Conservation (phyloP, 2,797 vertebrate genomes). For the Holocentrus rufus region DNA sequence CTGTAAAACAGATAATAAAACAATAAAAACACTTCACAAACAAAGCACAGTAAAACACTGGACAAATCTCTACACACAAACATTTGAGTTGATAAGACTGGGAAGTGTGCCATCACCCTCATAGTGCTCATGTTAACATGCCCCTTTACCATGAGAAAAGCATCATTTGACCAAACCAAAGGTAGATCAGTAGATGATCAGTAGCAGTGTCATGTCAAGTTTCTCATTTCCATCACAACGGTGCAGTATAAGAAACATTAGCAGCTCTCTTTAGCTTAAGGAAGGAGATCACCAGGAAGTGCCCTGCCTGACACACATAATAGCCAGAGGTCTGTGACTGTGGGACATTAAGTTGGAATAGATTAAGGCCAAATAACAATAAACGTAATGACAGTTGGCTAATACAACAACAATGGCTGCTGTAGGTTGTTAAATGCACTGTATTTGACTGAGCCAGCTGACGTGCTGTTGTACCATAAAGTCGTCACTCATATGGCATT, state of each 20-base stretch:
- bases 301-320: no score
- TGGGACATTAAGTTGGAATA: constrained; percentile 3
- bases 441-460: no score
- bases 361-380: constrained; percentile 5
- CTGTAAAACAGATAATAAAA: not conserved
- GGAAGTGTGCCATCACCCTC: no score
- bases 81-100: no score
- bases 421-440: constrained; percentile 1
- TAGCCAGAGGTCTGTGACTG: constrained; percentile 6
- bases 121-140: not conserved
- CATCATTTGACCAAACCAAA: no score
- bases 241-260: no score
- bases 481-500: constrained; percentile 18
- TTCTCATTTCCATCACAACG: not conserved
- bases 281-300: not conserved
- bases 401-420: not conserved
- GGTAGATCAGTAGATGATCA: no score
- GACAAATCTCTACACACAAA: not conserved
- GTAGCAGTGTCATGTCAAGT: not conserved
- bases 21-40: not conserved
- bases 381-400: not conserved
- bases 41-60: not conserved
- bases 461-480: no score
- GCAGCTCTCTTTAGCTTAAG: not conserved
- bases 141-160: not conserved